Evolutionary conservation across 2,113 vertebrate species (phyloP).

Genomic region (Tylochromis polylepis): DNA sequence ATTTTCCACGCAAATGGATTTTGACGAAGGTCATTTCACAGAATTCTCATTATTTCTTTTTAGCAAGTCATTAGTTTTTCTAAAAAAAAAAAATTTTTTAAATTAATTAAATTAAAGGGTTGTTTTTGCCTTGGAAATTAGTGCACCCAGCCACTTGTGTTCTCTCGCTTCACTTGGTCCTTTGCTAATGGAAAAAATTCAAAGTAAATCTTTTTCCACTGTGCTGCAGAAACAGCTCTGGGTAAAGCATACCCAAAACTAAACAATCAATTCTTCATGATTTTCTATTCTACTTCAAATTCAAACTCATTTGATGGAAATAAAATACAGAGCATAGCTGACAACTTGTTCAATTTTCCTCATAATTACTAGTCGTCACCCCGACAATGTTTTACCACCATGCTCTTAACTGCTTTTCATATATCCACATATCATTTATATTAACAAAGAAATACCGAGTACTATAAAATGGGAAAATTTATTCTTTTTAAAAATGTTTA

Average conservation of each 20-base stretch:
- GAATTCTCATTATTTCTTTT: slow-evolving; percentile 23
- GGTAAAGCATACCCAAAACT: not conserved
- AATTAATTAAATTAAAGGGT: not conserved
- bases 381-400: fast-evolving
- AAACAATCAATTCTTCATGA: not conserved
- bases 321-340: not conserved
- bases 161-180: not conserved
- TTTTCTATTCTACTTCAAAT: not conserved
- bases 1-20: slow-evolving; percentile 8
- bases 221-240: not conserved
- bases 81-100: not conserved
- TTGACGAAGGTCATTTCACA: slow-evolving; percentile 19
- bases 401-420: not conserved
- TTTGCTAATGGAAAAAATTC: not conserved
- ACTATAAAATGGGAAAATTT: not conserved
- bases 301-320: not conserved
- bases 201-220: not conserved
- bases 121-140: not conserved
- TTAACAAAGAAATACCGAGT: not conserved
- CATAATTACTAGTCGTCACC: not conserved
- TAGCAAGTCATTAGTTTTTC: slow-evolving; percentile 14
- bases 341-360: not conserved
- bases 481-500: not conserved
- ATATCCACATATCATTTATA: not conserved
- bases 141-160: not conserved